A percentile compares a stretch with the other conserved stretches of the same genome.
Evolutionary conservation across 2,113 vertebrate genomes (phyloP).

Genomic region (Tenebrosternarchus preto): DNA sequence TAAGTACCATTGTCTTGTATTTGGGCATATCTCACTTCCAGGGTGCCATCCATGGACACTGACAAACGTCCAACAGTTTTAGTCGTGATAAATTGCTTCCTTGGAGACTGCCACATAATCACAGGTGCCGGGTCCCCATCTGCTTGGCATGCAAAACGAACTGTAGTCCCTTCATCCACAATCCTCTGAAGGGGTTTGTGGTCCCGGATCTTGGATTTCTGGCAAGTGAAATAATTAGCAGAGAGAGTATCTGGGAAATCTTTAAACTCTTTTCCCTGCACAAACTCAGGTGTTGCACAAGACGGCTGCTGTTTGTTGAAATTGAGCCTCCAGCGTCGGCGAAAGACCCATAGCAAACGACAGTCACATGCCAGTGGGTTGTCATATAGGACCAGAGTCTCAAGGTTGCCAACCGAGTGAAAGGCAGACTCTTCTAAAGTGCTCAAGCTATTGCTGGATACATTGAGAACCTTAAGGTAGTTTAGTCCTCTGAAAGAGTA

Average conservation of each 20-base stretch:
- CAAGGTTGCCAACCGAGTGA: conserved; percentile 95
- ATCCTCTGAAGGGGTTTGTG: conserved; percentile 89
- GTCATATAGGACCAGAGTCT: conserved; percentile 91
- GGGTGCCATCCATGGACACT: conserved; percentile 87
- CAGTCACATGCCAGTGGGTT: conserved; percentile 97
- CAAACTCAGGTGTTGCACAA: conserved; percentile 84
- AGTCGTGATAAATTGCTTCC: conserved; percentile 92
- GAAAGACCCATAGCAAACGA: conserved; percentile 95
- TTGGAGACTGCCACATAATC: conserved; percentile 93
- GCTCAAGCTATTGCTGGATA: conserved; percentile 89
- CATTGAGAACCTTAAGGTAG: conserved; percentile 92
- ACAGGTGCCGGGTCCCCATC: conserved; percentile 88
- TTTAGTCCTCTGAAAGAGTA: conserved; percentile 95
- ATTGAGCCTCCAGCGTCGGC: conserved; percentile 93
- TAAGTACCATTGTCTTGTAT: conserved; percentile 98
- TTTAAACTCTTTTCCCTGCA: conserved; percentile 96
- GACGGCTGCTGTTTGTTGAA: conserved; percentile 94
- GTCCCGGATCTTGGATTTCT: conserved; percentile 89
- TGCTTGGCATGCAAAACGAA: conserved; percentile 89
- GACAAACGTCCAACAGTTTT: conserved; percentile 91
- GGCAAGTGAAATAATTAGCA: conserved; percentile 89
- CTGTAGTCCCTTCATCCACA: conserved; percentile 93
- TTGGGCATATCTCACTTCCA: conserved; percentile 97
- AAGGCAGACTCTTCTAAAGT: conserved; percentile 94
- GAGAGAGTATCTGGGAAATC: conserved; percentile 92